Conservation (phyloP, 2,113 vertebrate species). For the Pelodiscus sinensis region DNA sequence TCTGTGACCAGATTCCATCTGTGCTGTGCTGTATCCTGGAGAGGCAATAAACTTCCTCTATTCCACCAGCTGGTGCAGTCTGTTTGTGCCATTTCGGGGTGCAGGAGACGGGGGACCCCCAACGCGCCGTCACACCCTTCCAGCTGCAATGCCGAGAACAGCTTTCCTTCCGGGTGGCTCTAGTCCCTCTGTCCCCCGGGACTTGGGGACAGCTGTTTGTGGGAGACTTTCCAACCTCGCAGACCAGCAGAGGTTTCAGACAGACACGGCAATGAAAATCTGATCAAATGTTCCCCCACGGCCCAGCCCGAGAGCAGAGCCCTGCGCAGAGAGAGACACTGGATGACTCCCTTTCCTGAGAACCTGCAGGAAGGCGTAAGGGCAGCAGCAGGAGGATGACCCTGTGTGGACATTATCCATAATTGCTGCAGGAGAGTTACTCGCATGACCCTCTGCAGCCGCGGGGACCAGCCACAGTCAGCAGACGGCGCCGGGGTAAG, state of each 20-base stretch:
- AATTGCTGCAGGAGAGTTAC: rapidly evolving
- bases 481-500: neutral
- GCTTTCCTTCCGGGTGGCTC: neutral
- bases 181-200: too few relatives aligned
- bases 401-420: neutral
- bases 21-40: too few relatives aligned
- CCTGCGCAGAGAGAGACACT: neutral
- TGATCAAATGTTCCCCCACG: neutral
- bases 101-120: too few relatives aligned
- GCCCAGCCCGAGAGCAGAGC: rapidly evolving
- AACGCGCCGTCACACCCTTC: too few relatives aligned
- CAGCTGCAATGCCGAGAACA: neutral
- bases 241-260: neutral
- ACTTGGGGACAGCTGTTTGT: neutral
- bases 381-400: neutral
- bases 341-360: rapidly evolving
- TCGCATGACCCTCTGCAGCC: rapidly evolving
- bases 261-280: rapidly evolving
- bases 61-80: too few relatives aligned
- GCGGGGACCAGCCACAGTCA: neutral
- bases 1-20: too few relatives aligned
- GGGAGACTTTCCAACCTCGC: neutral
- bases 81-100: too few relatives aligned
- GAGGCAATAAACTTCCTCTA: too few relatives aligned
- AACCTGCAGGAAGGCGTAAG: rapidly evolving